phyloP scores from a whole-genome alignment of 64 coral and sea anemone species.

The Cladopsammia gracilis region DNA sequence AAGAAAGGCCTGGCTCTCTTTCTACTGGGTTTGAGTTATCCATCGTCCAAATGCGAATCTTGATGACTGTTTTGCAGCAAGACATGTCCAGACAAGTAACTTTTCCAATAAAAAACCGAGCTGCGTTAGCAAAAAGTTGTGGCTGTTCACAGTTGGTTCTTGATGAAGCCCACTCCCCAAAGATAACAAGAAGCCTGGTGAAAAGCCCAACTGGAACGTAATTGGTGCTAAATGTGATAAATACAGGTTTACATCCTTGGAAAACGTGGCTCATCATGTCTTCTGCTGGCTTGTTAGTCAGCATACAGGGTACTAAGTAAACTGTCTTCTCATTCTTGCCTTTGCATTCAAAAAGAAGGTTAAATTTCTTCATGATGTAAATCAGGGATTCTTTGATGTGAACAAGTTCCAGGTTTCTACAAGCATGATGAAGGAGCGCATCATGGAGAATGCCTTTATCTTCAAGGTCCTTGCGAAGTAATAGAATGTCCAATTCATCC shows the following conservation, averaged over 20 bases:
- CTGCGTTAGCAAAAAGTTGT: slow-evolving; percentile 27
- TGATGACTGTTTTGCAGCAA: slow-evolving; percentile 19
- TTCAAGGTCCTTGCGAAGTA: background rate
- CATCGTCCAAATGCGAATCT: slow-evolving; percentile 10
- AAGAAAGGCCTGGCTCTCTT: background rate
- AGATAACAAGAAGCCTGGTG: slow-evolving; percentile 15
- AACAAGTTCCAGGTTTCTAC: background rate
- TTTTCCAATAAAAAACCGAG: slow-evolving; percentile 10
- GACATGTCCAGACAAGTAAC: background rate
- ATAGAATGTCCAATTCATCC: background rate
- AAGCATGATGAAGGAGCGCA: slow-evolving; percentile 19
- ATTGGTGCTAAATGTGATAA: slow-evolving; percentile 19
- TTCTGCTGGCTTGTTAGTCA: background rate
- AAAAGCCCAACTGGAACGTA: slow-evolving; percentile 31
- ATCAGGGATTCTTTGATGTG: slow-evolving; percentile 16
- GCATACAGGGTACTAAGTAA: slow-evolving; percentile 30
- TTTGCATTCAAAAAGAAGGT: slow-evolving; percentile 21
- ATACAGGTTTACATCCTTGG: background rate
- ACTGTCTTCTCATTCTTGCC: background rate
- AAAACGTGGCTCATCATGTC: background rate
- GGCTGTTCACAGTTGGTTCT: slow-evolving; percentile 32
- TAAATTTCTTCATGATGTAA: slow-evolving; percentile 28
- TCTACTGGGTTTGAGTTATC: background rate
- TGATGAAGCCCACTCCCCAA: slow-evolving; percentile 34
- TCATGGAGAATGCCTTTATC: slow-evolving; percentile 2